These are phyloP conservation scores for Corythucha ciliata DNA, from an alignment of 2,888 invertebrate genomes.

Conservation along the genomic window DNA sequence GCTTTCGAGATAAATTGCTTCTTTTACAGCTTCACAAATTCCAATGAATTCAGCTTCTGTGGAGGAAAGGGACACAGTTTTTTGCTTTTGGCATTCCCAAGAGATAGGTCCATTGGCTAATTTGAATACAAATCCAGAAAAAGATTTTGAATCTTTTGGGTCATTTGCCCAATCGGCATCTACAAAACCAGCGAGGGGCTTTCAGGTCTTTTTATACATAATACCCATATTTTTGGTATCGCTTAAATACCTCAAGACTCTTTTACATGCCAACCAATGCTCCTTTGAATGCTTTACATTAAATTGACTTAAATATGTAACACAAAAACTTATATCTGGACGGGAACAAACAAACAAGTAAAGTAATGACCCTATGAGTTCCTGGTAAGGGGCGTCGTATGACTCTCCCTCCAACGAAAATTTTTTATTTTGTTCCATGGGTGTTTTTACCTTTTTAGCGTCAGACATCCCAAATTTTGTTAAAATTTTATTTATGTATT, in stretches of 20 bases:
- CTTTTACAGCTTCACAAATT: constrained; percentile 3
- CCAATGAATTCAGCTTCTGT: constrained; percentile 14
- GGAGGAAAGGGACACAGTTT: constrained; percentile 2
- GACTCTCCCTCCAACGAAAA: neutral
- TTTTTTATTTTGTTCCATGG: neutral
- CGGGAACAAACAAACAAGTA: neutral
- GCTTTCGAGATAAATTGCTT: neutral
- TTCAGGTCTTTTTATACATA: neutral
- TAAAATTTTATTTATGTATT: neutral
- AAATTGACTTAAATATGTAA: constrained; percentile 6
- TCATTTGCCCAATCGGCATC: constrained; percentile 11
- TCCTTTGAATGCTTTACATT: neutral
- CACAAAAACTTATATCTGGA: neutral
- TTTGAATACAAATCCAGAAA: neutral
- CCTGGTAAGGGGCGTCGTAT: neutral
- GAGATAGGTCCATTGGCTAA: neutral
- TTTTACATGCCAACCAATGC: constrained; percentile 5
- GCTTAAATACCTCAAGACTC: neutral
- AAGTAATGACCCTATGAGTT: constrained; percentile 2
- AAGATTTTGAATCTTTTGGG: neutral
- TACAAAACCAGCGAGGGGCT: neutral
- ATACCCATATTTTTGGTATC: neutral
- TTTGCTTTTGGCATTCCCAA: constrained; percentile 11
- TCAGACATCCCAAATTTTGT: constrained; percentile 1
- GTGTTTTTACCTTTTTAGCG: neutral